A percentile compares a stretch with the other conserved stretches of the same genome.
These are phyloP conservation scores for Mixornis gularis DNA, from an alignment of 2,113 vertebrate genomes.

Conservation along the genomic window DNA sequence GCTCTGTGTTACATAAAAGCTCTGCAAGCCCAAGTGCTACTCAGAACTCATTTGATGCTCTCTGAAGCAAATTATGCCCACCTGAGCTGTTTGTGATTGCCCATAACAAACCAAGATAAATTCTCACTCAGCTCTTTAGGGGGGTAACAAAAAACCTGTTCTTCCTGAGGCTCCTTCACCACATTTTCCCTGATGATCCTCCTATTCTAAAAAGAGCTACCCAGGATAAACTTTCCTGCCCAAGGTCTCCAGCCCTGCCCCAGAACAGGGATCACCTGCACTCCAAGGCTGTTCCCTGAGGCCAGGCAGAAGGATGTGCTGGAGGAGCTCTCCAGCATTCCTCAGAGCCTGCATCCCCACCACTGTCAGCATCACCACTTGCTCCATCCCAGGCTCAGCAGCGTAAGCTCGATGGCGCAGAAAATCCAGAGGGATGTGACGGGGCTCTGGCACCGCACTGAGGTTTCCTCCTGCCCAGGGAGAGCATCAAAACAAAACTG, in stretches of 20 bases:
- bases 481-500: not conserved
- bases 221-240: not conserved
- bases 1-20: not conserved
- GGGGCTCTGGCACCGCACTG: constrained; percentile 57
- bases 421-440: constrained; percentile 33
- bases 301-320: constrained; percentile 33
- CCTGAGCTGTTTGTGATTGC: not conserved
- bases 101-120: not conserved
- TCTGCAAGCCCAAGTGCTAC: not conserved
- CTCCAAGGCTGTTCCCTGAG: not conserved
- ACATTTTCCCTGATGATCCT: not conserved
- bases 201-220: not conserved
- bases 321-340: constrained; percentile 53
- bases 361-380: constrained; percentile 67
- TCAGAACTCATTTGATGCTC: not conserved
- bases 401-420: constrained; percentile 21
- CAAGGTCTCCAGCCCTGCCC: not conserved
- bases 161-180: not conserved
- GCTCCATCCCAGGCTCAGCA: constrained; percentile 59
- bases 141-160: not conserved
- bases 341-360: constrained; percentile 49
- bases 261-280: constrained; percentile 3
- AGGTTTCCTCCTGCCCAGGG: constrained; percentile 56
- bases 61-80: not conserved
- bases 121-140: not conserved